Evolutionary conservation across 2,113 vertebrate species (phyloP), one percentile per base, ranked within the genome.

Genomic region (Bos taurus): DNA sequence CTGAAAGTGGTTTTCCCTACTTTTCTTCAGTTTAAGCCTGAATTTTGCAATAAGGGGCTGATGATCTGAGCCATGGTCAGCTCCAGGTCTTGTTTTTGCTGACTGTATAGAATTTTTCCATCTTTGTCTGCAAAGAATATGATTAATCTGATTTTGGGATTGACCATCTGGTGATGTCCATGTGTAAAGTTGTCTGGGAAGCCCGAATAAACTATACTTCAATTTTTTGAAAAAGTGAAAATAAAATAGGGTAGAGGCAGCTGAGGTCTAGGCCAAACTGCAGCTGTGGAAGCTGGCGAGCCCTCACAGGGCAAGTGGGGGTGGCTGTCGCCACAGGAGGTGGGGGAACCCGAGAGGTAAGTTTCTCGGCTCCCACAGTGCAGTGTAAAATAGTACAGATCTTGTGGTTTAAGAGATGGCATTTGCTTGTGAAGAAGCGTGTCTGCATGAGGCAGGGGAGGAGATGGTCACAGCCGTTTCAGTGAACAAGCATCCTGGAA

Each of bases 401-500:
- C 7, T 2, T 59, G 78, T 85, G 25, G 25, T 26, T 30, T 92
- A 67, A 60, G 52, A 88, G 67, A 30, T 33, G 33, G 25, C 2
- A 8, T 48, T 36, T 28, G 30, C 14, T 2, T n/a, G 30, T 62
- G 26, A 0, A 15, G 50, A 67, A 14, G 3, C 46, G 0, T 50
- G 59, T 43, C 52, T 15, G 2, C 46, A 4, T 17, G n/a, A 26
- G 10, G 6, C 17, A 7, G 46, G 30, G 60, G 11, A 23, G 19
- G 1, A 28, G 56, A 6, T 7, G 36, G 28, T 17, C n/a, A 1
- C 6, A 3, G 10, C 14, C 7, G 5, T 11, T 14, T 54, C 4
- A 0, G 3, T n/a, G 77, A 62, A 9, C 9, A 43, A 50, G 10
- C 13, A 7, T 48, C 46, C 81, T 85, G 59, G 2, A 26, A 16